Base-by-base conservation (phyloP, 2,113 vertebrate species). In the Isichthys henryi region DNA sequence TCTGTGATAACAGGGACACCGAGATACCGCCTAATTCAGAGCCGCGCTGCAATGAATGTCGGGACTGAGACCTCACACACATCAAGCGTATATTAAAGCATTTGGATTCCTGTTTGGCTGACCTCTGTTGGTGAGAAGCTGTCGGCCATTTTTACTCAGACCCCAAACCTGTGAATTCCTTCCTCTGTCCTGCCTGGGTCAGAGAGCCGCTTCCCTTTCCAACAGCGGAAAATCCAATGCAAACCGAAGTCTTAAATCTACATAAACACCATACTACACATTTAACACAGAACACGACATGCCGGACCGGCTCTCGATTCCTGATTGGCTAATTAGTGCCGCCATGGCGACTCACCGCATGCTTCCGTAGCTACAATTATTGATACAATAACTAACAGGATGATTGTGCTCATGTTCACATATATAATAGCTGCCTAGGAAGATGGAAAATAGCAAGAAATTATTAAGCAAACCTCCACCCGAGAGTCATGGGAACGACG, bases 241-340 rank as follows among this genome's bases (percentile, higher is more conserved):
- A 45, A 91, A 86, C 8, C 88, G 5, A 56, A 48, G 52, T 82
- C 77, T 90, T 62, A 39, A 39, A 91, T 77, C 74, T 5, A 62
- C 17, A 89, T 27, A 88, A 89, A 77, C 50, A 82, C 23, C n/a
- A 9, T 35, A 70, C 58, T 66, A 90, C 92, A 89, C 93, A 89
- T 90, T 90, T 92, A 91, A 94, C 91, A 94, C 93, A 89, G 82
- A 91, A 90, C 90, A 91, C 21, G 80, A 93, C 91, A 80, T 8
- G 93, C 1, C 21, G 45, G 58, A 91, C 90, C 90, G 87, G 90
- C 89, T 93, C 94, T 94, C 94, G 94, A 93, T 94, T 95, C 94
- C 95, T 95, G 92, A 93, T 93, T 92, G 94, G 92, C 94, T 95
- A 91, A 94, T 94, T 94, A 94, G 92, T 93, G 93, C 94, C 39